phyloP scores from a whole-genome alignment of 2,797 vertebrate species.

The Peromyscus attwateri region DNA sequence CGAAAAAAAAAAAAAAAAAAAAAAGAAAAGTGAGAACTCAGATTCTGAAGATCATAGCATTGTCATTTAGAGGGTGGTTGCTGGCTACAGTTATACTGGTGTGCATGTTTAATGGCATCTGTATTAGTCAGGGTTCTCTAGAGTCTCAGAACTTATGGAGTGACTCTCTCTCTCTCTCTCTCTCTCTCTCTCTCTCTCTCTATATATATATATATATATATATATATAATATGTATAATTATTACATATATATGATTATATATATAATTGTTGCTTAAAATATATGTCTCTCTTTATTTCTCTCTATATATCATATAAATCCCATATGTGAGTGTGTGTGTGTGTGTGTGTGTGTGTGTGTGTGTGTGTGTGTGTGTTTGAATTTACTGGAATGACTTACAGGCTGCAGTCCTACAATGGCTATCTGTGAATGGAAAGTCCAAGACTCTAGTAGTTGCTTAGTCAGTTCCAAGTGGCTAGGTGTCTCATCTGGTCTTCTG shows the following conservation, averaged over 20 bases:
- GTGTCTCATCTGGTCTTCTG: not conserved
- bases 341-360: not conserved
- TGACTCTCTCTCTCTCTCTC: not conserved
- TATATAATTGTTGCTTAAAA: too few species aligned
- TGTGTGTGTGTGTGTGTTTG: not conserved
- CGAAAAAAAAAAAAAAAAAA: too few species aligned
- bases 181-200: not conserved
- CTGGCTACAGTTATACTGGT: not conserved
- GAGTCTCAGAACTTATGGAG: not conserved
- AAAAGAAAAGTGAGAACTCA: slow-evolving; percentile 1
- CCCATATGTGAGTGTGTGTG: too few species aligned
- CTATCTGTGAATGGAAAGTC: not conserved
- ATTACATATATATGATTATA: too few species aligned
- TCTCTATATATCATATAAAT: too few species aligned
- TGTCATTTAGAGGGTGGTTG: not conserved
- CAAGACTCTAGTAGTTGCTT: not conserved
- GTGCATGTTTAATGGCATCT: not conserved
- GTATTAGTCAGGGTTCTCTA: not conserved
- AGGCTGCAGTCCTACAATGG: not conserved
- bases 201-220: too few species aligned
- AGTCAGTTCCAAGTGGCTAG: not conserved
- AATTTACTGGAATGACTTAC: not conserved
- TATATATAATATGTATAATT: too few species aligned
- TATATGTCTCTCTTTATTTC: too few species aligned
- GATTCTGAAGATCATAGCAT: not conserved